Evolutionary conservation across 2,113 vertebrate species (phyloP), one percentile per base, ranked within the genome.

Genomic region (Dendropsophus ebraccatus): DNA sequence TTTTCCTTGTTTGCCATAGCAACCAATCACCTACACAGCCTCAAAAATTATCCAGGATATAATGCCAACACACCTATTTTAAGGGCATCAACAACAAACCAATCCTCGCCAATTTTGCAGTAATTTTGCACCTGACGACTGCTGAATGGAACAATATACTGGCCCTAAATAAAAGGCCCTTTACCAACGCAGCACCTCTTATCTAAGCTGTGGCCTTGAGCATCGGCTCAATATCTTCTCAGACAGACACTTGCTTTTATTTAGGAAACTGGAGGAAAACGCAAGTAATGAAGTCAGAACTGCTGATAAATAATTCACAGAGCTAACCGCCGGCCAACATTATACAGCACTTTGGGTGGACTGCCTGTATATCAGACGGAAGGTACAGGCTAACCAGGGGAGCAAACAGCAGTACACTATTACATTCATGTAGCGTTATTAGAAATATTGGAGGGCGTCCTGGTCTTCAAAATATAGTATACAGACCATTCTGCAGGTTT

Each of bases 291-390:
- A 30, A 35, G 32, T 30, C 32, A 79, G 52, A 9, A 78, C 17
- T 2, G 75, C 49, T 58, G 21, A 79, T 79, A 58, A 56, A 56
- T 79, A 56, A 79, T 79, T 79, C 76, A 78, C 8, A 35, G 13
- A 23, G 30, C 50, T 11, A 35, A 79, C 30, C 52, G 11, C 17
- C 52, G 21, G 37, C 50, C 30, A 79, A 37, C 52, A 32, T 79
- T 79, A 78, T 28, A 23, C 30, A 30, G 49, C 76, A 77, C 45
- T 74, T 37, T 47, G 72, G 72, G 72, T 47, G 23, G n/a, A 14
- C 41, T 74, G 23, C 72, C n/a, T 74, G 23, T 49, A 49, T 16
- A 47, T 49, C 37, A 74, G 16, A 49, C 41, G 19, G 13, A 49
- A n/a, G 10, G 62, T 0, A 67, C 28, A 8, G 16, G 30, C 60